Evolutionary conservation across 2,797 vertebrate genomes (phyloP).

Genomic region (Gallinago stenura): DNA sequence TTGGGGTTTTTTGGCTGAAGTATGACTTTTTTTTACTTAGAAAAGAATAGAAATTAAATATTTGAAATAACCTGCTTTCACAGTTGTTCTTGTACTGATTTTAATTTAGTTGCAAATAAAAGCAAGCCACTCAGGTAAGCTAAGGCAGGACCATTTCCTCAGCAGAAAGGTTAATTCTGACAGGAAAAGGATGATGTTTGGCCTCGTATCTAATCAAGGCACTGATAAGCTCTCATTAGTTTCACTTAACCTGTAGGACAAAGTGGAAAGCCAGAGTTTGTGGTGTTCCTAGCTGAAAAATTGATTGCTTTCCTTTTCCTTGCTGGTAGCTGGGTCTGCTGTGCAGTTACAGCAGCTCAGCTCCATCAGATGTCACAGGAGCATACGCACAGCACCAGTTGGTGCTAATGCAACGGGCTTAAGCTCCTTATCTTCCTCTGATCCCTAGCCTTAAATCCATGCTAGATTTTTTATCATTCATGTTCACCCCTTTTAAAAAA

Average conservation of each 20-base stretch:
- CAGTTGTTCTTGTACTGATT: neutral
- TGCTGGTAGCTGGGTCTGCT: neutral
- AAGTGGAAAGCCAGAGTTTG: neutral
- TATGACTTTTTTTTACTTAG: neutral
- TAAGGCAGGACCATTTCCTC: neutral
- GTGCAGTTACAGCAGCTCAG: neutral
- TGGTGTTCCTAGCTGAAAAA: neutral
- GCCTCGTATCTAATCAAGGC: neutral
- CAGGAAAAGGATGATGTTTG: neutral
- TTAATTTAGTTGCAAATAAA: neutral
- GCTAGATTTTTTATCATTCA: neutral
- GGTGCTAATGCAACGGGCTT: neutral
- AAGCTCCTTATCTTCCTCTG: conserved; percentile 18
- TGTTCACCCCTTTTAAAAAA: neutral
- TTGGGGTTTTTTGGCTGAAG: neutral
- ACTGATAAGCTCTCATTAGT: neutral
- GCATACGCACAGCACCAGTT: accelerated
- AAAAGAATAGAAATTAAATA: neutral
- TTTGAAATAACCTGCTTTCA: neutral
- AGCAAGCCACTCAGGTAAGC: neutral
- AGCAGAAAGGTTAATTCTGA: neutral
- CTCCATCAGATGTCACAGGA: neutral
- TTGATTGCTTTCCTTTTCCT: neutral
- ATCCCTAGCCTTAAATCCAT: neutral
- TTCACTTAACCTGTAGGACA: neutral